Conservation (phyloP, 1,140 invertebrate genomes). For the Saxidomus purpurata region DNA sequence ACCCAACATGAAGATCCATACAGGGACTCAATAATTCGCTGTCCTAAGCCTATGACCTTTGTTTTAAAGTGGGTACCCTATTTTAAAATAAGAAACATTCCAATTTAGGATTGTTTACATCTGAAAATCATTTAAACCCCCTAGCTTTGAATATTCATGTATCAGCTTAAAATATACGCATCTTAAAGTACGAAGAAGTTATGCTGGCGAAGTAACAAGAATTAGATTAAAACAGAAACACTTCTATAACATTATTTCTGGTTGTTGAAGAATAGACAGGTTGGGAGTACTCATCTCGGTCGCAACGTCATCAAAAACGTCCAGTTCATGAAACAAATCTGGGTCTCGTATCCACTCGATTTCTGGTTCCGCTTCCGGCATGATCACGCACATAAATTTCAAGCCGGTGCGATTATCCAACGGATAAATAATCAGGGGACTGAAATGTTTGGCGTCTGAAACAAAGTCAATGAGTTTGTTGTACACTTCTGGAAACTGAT, state of each 20-base stretch:
- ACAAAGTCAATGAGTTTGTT: conserved; percentile 93
- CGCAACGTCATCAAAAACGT: conserved; percentile 54
- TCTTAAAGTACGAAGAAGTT: too few species aligned
- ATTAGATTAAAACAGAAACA: too few species aligned
- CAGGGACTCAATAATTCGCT: too few species aligned
- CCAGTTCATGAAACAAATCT: conserved; percentile 63
- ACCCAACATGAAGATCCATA: too few species aligned
- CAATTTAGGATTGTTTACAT: too few species aligned
- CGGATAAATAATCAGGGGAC: conserved; percentile 96
- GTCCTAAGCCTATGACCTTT: too few species aligned
- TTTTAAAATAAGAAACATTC: too few species aligned
- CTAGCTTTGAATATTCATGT: too few species aligned
- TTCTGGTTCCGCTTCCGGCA: conserved; percentile 92
- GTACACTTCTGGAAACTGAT: conserved; percentile 94
- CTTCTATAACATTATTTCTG: conserved; percentile 49
- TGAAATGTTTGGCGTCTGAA: conserved; percentile 92
- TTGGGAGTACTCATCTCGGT: conserved; percentile 46
- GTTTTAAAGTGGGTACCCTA: too few species aligned
- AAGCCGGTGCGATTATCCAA: conserved; percentile 92
- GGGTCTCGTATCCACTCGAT: conserved; percentile 72
- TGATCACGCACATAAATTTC: conserved; percentile 96
- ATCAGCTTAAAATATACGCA: too few species aligned
- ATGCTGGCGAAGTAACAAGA: too few species aligned
- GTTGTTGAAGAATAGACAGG: conserved; percentile 17
- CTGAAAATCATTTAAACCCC: too few species aligned